Evolutionary conservation across 2,797 vertebrate genomes (phyloP), one percentile per base, ranked within the genome.

Genomic region (Falco biarmicus): DNA sequence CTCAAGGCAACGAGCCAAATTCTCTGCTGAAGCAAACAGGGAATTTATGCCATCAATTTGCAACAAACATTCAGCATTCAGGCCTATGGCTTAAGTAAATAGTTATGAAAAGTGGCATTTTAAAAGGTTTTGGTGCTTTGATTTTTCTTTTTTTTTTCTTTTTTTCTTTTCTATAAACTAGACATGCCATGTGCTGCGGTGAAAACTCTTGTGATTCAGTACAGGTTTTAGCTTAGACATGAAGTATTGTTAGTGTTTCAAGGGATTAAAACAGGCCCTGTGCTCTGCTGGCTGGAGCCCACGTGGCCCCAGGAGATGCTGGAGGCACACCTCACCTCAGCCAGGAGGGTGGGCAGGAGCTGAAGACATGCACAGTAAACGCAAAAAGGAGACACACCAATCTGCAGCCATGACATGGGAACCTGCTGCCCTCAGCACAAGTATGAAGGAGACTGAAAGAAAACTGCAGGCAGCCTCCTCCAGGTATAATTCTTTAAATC

Each of bases 81-180:
- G 34, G 39, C 43, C 89, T 50, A 56, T 71, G 75, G 70, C 70
- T 95, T 95, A 96, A 97, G 92, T 84, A 97, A 96, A 96, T 50
- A 95, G 90, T 94, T 84, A 92, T 12, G n/a, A 96, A 78, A 97
- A 85, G 59, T 26, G 54, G 77, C 81, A 94, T 95, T 95, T 93
- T 94, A 96, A 96, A 92, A 37, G 18, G 17, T 18, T 81, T 87
- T 68, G 45, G 26, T 51, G 45, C 45, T 65, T 34, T 75, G 24
- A 14, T 82, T 86, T 26, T 32, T n/a, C 26, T 85, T 63, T 24
- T 29, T 70, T 20, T 29, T 50, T 22, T 75, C 6, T 15, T 43
- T 43, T 43, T 43, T 43, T 43, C 41, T 43, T 43, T 43, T 94
- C 63, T 47, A 71, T 80, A 86, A 95, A 93, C 76, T 63, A 71